Percentiles rank a stretch among this genome's conserved stretches.
These are phyloP conservation scores for Brachyalestes nurse DNA, from an alignment of 2,797 vertebrate species.

Conservation along the genomic window DNA sequence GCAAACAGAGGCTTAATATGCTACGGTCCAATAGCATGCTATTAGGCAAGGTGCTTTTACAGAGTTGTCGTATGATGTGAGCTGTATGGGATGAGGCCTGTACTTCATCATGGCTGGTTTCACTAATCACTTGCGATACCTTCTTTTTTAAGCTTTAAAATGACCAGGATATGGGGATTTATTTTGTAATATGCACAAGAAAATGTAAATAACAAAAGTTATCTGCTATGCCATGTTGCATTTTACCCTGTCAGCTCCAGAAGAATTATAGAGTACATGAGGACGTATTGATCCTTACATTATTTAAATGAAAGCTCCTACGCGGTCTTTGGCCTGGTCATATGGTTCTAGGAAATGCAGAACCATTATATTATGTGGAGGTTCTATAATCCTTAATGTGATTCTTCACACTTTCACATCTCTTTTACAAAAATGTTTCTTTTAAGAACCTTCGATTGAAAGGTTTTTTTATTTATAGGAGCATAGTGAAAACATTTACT, in stretches of 20 bases:
- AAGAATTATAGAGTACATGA: background rate
- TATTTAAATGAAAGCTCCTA: background rate
- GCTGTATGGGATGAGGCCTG: background rate
- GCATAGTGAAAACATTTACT: background rate
- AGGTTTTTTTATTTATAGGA: background rate
- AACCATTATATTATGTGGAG: no score
- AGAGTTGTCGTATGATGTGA: background rate
- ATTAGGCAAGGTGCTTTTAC: slow-evolving; percentile 57
- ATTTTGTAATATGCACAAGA: no score
- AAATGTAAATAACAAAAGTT: background rate
- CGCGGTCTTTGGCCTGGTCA: background rate
- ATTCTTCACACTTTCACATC: background rate
- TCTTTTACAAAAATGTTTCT: no score
- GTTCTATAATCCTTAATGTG: background rate
- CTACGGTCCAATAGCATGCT: slow-evolving; percentile 64
- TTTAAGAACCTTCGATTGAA: background rate
- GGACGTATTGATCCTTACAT: background rate
- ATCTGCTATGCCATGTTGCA: background rate
- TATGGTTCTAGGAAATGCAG: background rate
- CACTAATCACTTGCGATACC: slow-evolving; percentile 6
- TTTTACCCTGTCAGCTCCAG: background rate
- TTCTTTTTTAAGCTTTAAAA: slow-evolving; percentile 5
- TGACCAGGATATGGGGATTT: background rate
- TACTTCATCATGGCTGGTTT: background rate
- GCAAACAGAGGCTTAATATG: slow-evolving; percentile 56